Evolutionary conservation across 2,797 vertebrate genomes (phyloP).

Genomic region (Clarias platycephalus): DNA sequence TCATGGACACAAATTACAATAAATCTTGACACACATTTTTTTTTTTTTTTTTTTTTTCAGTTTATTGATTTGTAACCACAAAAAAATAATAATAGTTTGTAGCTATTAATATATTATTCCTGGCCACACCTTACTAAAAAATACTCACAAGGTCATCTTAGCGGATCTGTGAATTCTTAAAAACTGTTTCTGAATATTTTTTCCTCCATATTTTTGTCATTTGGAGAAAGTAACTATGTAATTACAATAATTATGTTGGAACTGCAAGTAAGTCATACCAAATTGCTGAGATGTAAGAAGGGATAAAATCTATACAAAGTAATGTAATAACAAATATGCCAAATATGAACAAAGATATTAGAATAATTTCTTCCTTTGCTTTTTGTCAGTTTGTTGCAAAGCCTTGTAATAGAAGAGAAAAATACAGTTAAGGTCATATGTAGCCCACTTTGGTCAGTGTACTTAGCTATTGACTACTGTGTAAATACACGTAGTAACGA

Average conservation of each 20-base stretch:
- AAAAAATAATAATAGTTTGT: background rate
- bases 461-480: background rate
- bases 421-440: background rate
- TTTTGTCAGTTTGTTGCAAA: background rate
- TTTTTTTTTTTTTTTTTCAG: background rate
- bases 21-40: background rate
- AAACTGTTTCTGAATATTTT: background rate
- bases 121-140: background rate
- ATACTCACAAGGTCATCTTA: too few relatives aligned
- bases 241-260: background rate
- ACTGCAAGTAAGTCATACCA: background rate
- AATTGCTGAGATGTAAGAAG: background rate
- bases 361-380: background rate
- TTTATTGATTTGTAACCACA: background rate
- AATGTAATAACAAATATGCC: too few relatives aligned
- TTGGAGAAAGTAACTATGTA: background rate
- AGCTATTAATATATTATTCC: background rate
- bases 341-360: background rate
- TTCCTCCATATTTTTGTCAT: background rate
- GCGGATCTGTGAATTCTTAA: background rate
- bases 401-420: background rate
- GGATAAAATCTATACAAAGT: background rate
- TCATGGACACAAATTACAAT: background rate
- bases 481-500: slow-evolving; percentile 4
- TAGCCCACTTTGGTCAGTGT: background rate